Evolutionary conservation across 1,140 invertebrate genomes (phyloP), one percentile per base, ranked within the genome.

Genomic region (Whitmania pigra): DNA sequence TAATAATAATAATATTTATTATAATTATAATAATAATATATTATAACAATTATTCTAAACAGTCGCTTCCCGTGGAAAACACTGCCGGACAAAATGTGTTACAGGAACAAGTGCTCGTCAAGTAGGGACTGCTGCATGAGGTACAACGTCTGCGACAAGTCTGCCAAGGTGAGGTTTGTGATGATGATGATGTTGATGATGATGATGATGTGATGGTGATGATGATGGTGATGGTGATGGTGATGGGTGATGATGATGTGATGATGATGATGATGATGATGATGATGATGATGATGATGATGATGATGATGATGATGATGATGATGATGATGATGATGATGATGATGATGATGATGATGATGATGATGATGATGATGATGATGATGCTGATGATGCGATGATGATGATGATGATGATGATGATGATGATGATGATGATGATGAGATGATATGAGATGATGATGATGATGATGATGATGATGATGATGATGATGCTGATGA

Each of bases 131-230:
- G 67, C 18, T 68, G 67, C 67, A 68, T 68, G 67, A 29, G 67
- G n/a, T 68, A 68, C 27, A 68, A 68, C 27, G 29, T 68, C 29
- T 68, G 67, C 27, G 67, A 68, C 31, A 68, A 68, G 67, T 68
- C 67, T 3, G 67, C 67, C 67, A 68, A 68, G 67, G 43, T 49
- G 43, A 11, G n/a, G n/a, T n/a, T n/a, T n/a, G 43, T 49, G 43
- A 49, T 49, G 43, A 49, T 11, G 29, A 63, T 31, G 29, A 63
- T 31, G 29, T 9, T 0, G 60, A 63, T 63, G 60, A 63, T 63
- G 60, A 17, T 20, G 60, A 17, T 63, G 60, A 17, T 63, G 60
- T 63, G 60, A 63, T 63, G 60, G 18, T 63, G 60, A 17, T 20
- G 60, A 63, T 63, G 29, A 63, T 31, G 29, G 20, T 20, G 29